Conservation (phyloP, 1,140 invertebrate genomes). For the Cepaea nemoralis region DNA sequence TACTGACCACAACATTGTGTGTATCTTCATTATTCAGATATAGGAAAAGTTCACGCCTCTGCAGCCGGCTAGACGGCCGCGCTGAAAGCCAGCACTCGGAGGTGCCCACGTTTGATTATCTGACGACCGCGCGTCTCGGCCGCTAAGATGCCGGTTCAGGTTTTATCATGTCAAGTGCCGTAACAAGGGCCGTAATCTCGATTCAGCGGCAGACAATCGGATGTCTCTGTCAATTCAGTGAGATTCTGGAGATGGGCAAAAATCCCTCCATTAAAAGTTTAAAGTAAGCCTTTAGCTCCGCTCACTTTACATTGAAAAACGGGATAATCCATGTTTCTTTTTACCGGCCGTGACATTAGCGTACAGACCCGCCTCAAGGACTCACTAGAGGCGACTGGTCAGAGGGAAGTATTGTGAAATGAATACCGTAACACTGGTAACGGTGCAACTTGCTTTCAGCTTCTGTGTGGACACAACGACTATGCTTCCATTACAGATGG, state of each 20-base stretch:
- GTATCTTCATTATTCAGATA: too few relatives aligned
- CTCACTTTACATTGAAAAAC: slow-evolving; percentile 2
- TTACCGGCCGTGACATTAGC: slow-evolving; percentile 15
- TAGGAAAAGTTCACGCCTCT: too few relatives aligned
- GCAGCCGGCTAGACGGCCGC: slow-evolving; percentile 4
- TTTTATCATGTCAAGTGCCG: slow-evolving; percentile 31
- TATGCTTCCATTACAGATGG: too few relatives aligned
- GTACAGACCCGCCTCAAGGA: not conserved
- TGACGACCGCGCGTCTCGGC: not conserved
- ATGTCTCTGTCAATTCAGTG: slow-evolving; percentile 31
- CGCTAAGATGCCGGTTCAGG: not conserved
- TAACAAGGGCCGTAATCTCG: slow-evolving; percentile 36
- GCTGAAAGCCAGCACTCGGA: not conserved
- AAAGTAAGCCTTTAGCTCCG: slow-evolving; percentile 24
- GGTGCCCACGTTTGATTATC: not conserved
- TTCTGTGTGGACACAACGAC: too few relatives aligned
- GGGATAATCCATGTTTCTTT: slow-evolving; percentile 7
- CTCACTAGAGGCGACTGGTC: not conserved
- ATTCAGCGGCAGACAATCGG: slow-evolving; percentile 31
- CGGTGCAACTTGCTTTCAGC: too few relatives aligned
- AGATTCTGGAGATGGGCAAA: slow-evolving; percentile 1
- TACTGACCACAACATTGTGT: too few relatives aligned
- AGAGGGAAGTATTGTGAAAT: not conserved
- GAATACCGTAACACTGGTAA: not conserved
- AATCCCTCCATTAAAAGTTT: slow-evolving; percentile 41